A percentile compares a stretch with the other conserved stretches of the same genome.
Evolutionary conservation across 2,888 invertebrate species (phyloP).

Genomic region (Dryocosmus kuriphilus): DNA sequence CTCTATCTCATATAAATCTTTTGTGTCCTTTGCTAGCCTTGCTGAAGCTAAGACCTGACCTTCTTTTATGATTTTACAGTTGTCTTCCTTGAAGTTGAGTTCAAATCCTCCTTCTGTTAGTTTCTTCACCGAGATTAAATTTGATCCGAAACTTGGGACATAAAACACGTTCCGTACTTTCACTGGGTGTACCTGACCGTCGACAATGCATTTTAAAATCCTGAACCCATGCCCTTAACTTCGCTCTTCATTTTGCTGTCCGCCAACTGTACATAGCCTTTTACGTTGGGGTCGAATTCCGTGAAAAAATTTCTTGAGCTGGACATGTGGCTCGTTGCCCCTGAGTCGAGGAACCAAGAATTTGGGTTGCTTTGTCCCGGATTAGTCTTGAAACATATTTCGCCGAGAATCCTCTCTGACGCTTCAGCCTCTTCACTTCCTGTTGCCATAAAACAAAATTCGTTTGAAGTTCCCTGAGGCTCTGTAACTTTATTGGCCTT

Average conservation of each 20-base stretch:
- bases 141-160: conserved; percentile 48
- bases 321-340: conserved; percentile 43
- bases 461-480: neutral
- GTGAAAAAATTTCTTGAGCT: conserved; percentile 23
- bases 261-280: conserved; percentile 33
- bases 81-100: too few species aligned
- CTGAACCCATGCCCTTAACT: too few species aligned
- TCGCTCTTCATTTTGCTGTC: conserved; percentile 40
- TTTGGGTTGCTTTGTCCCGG: neutral
- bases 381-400: neutral
- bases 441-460: neutral
- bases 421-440: neutral
- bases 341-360: conserved; percentile 43
- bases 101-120: conserved; percentile 44
- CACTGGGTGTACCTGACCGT: conserved; percentile 4
- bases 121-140: conserved; percentile 54
- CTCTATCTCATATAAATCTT: too few species aligned
- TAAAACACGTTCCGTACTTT: conserved; percentile 51
- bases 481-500: conserved; percentile 22
- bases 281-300: neutral
- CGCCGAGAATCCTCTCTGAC: neutral
- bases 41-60: too few species aligned
- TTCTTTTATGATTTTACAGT: too few species aligned
- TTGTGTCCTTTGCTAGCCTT: too few species aligned
- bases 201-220: neutral